These are phyloP conservation scores for Dioctria linearis DNA, from an alignment of 2,888 invertebrate species.

Conservation along the genomic window DNA sequence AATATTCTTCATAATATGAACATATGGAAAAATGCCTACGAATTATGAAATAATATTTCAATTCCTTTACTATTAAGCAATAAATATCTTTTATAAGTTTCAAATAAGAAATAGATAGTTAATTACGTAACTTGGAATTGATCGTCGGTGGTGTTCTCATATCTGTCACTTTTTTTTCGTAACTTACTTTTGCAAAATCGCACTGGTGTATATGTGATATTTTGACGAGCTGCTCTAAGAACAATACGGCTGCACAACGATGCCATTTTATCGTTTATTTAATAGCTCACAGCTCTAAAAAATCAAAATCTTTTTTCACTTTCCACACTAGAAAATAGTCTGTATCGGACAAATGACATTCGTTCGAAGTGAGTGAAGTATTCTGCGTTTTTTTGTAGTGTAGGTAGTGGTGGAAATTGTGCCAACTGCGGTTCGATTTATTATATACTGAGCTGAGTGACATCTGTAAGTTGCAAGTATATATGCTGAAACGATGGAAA, in stretches of 20 bases:
- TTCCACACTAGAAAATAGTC: conserved; percentile 25
- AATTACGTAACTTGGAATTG: conserved; percentile 66
- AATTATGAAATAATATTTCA: too few species aligned
- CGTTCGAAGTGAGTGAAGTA: conserved; percentile 28
- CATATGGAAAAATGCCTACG: too few species aligned
- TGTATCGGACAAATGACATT: conserved; percentile 48
- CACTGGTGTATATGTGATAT: conserved; percentile 76
- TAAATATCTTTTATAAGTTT: not conserved
- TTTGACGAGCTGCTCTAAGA: conserved; percentile 77
- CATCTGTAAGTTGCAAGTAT: too few species aligned
- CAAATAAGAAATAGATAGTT: not conserved
- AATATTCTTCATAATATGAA: too few species aligned
- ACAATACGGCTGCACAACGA: conserved; percentile 82
- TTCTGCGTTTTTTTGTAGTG: not conserved
- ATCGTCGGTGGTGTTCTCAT: conserved; percentile 10
- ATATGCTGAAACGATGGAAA: too few species aligned
- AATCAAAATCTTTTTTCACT: conserved; percentile 19
- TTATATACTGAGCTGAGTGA: too few species aligned
- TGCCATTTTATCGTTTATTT: conserved; percentile 76
- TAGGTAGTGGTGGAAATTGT: not conserved
- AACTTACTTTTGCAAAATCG: conserved; percentile 80
- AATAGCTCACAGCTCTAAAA: conserved; percentile 2
- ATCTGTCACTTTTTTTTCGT: conserved; percentile 58
- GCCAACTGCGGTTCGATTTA: not conserved
- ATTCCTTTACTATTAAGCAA: too few species aligned